A percentile compares a stretch with the other conserved stretches of the same genome.
phyloP scores from a whole-genome alignment of 1,140 invertebrate genomes.

The Bacillus rossius region DNA sequence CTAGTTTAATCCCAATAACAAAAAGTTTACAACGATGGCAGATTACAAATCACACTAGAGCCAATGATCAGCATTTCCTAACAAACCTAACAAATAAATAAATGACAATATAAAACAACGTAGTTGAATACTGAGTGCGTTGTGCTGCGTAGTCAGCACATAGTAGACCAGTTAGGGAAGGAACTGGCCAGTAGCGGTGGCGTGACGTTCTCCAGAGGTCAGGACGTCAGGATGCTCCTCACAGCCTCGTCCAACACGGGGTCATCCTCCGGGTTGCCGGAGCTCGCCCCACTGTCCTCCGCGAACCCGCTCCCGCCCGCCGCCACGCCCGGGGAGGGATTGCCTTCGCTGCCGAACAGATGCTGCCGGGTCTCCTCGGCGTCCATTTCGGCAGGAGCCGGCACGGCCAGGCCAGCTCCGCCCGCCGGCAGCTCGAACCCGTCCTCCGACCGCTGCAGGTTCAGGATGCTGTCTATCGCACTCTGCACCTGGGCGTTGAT shows the following conservation, averaged over 20 bases:
- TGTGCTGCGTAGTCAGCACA: too few species aligned
- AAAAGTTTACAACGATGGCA: too few species aligned
- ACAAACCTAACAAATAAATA: too few species aligned
- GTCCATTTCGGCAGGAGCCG: constrained; percentile 10
- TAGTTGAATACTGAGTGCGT: too few species aligned
- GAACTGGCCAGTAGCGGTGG: too few species aligned
- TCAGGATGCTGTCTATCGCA: constrained; percentile 71
- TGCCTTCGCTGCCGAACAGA: background rate
- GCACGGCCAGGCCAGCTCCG: constrained; percentile 17
- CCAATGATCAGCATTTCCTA: too few species aligned
- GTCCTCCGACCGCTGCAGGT: constrained; percentile 52
- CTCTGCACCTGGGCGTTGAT: constrained; percentile 71
- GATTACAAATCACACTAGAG: too few species aligned
- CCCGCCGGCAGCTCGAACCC: constrained; percentile 22
- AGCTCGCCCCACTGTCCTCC: background rate
- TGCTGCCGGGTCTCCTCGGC: constrained; percentile 26
- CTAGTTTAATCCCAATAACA: too few species aligned
- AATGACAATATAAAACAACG: too few species aligned
- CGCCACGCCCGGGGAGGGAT: background rate
- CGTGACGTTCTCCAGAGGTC: constrained; percentile 8
- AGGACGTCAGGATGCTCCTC: constrained; percentile 15
- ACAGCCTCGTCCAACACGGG: constrained; percentile 14
- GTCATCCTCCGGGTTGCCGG: background rate
- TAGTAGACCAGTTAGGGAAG: too few species aligned
- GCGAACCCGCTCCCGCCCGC: background rate